Evolutionary conservation across 2,797 vertebrate species (phyloP).

Genomic region (Falco concolor): DNA sequence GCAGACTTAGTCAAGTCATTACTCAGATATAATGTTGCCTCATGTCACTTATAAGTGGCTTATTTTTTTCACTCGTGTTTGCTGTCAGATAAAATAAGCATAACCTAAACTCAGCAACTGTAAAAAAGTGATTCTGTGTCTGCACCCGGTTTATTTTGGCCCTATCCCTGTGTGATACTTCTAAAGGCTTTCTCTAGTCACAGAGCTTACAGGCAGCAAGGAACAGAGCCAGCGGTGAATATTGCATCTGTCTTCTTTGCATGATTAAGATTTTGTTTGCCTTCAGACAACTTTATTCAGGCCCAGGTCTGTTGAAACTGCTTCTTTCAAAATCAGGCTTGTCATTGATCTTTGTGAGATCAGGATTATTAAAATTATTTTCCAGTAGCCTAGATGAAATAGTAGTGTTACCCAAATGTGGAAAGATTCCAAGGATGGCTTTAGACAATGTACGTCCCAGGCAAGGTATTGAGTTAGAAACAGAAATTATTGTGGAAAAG

Average conservation of each 20-base stretch:
- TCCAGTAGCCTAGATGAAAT: background rate
- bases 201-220: background rate
- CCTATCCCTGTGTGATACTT: background rate
- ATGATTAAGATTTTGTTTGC: background rate
- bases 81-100: background rate
- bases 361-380: background rate
- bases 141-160: background rate
- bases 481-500: background rate
- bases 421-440: background rate
- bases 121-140: background rate
- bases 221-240: background rate
- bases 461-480: background rate
- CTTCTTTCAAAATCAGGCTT: background rate
- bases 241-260: background rate
- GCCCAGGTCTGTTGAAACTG: background rate
- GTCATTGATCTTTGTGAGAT: background rate
- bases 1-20: background rate
- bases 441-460: background rate
- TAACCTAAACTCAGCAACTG: background rate
- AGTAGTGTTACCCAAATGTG: background rate
- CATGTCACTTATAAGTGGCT: background rate
- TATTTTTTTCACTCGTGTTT: background rate
- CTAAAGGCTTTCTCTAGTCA: background rate
- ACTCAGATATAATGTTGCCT: background rate
- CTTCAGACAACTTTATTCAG: background rate